Percentiles rank a stretch among this genome's conserved stretches.
Conservation (phyloP, 2,113 vertebrate species). For the Syrrhaptes paradoxus region DNA sequence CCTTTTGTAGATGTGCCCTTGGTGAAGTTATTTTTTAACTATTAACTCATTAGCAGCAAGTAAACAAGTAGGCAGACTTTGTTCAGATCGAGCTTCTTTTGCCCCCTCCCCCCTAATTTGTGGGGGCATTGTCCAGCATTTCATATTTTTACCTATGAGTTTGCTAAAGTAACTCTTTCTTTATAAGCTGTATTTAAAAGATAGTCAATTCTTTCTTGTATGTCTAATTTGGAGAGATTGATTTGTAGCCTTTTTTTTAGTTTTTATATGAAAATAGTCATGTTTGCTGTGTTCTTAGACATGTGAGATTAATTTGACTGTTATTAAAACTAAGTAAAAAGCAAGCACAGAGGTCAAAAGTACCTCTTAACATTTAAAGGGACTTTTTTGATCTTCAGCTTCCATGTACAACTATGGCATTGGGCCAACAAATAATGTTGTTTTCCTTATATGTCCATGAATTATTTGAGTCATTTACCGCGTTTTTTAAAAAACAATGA, state of each 20-base stretch:
- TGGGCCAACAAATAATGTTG: constrained; percentile 8
- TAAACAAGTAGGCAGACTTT: constrained; percentile 67
- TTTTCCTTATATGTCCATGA: constrained; percentile 33
- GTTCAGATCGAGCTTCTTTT: not conserved
- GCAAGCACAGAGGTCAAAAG: not conserved
- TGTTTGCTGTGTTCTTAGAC: not conserved
- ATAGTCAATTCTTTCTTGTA: accelerated
- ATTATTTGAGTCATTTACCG: constrained; percentile 7
- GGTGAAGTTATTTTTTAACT: constrained; percentile 63
- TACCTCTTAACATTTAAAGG: not conserved
- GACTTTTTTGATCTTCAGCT: constrained; percentile 4
- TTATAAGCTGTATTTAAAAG: not conserved
- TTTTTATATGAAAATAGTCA: not conserved
- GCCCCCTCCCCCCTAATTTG: not conserved
- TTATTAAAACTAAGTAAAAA: not conserved
- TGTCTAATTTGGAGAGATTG: not conserved
- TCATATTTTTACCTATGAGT: not conserved
- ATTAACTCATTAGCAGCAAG: constrained; percentile 35
- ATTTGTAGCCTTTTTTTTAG: not conserved
- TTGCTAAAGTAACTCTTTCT: not conserved
- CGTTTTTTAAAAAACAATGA: not conserved
- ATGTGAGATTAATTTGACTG: not conserved
- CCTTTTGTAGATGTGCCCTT: constrained; percentile 22
- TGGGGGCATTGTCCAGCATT: not conserved
- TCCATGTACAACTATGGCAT: not conserved